A percentile compares a stretch with the other conserved stretches of the same genome.
phyloP scores from a whole-genome alignment of 2,888 invertebrate genomes.

The Proisotoma minuta region DNA sequence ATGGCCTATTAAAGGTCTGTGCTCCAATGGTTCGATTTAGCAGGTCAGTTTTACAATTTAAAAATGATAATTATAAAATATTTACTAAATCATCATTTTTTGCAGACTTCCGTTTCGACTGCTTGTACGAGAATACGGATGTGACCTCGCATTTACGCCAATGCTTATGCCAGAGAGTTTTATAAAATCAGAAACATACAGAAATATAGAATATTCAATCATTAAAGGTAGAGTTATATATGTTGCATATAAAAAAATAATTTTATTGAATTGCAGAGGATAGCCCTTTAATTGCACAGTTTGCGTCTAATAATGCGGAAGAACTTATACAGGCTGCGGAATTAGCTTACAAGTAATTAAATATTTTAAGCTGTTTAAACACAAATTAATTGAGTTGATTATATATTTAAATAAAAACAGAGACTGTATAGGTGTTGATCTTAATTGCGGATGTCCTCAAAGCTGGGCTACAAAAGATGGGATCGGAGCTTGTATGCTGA shows the following conservation, averaged over 20 bases:
- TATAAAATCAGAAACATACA: conserved; percentile 78
- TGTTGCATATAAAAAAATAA: neutral
- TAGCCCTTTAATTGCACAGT: conserved; percentile 83
- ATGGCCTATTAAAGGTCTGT: conserved; percentile 68
- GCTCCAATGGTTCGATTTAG: conserved; percentile 97
- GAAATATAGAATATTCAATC: conserved; percentile 75
- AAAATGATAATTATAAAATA: neutral
- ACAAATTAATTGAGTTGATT: conserved; percentile 10
- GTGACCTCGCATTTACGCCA: conserved; percentile 87
- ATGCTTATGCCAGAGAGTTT: conserved; percentile 97
- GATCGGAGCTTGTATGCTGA: conserved; percentile 77
- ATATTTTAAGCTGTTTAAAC: no score
- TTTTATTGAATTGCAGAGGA: conserved; percentile 57
- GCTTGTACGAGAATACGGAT: conserved; percentile 71
- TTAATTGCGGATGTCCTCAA: conserved; percentile 98
- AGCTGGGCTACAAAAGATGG: conserved; percentile 89
- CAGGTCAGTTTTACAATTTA: conserved; percentile 57
- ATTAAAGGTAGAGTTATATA: conserved; percentile 53
- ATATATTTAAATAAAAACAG: conserved; percentile 51
- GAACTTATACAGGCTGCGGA: conserved; percentile 83
- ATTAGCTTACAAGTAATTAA: conserved; percentile 68
- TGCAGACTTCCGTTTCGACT: conserved; percentile 71
- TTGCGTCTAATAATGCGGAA: conserved; percentile 78
- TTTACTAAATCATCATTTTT: no score
- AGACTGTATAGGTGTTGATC: conserved; percentile 84